Evolutionary conservation across 2,113 vertebrate genomes (phyloP), one percentile per base, ranked within the genome.

Genomic region (Sander vitreus): DNA sequence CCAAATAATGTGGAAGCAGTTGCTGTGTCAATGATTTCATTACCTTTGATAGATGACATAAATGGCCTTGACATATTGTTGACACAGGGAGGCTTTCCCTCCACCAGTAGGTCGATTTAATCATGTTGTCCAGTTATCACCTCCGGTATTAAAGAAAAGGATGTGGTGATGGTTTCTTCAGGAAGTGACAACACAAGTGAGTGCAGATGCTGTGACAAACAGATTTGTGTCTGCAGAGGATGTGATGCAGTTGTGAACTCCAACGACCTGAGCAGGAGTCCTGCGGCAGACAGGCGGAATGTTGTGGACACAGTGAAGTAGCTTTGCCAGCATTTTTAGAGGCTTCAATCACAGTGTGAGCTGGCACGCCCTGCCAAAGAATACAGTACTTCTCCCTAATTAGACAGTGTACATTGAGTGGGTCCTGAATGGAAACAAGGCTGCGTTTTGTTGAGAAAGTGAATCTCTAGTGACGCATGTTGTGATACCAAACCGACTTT

Each of bases 171-270:
- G 36, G 51, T 67, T 59, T 51, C 60, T 25, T 9, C 73, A 83
- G 72, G 76, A 90, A 90, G 83, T 85, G 74, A 78, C 73, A 70
- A 19, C 79, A 82, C 12, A 19, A 27, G 19, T 54, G 80, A 84
- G 39, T 84, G 74, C 50, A 57, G 83, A 81, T 57, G 77, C 71
- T 43, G 51, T 85, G 76, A 84, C 70, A 58, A 45, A 79, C 59
- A 18, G 16, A 48, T 73, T 72, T 23, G 53, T 73, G 53, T 89
- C 83, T 87, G 80, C 83, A 72, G 85, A 67, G 88, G 86, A 80
- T 83, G 80, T 69, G 89, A 92, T 84, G 92, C 96, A 97, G 92
- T 94, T 95, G 93, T 97, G 94, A 97, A 97, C 97, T 60, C 45
- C 43, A 0, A 0, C 76, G 72, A 85, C 81, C 65, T 59, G 8